These are phyloP conservation scores for Orius insidiosus DNA, from an alignment of 1,140 invertebrate species.

Conservation along the genomic window DNA sequence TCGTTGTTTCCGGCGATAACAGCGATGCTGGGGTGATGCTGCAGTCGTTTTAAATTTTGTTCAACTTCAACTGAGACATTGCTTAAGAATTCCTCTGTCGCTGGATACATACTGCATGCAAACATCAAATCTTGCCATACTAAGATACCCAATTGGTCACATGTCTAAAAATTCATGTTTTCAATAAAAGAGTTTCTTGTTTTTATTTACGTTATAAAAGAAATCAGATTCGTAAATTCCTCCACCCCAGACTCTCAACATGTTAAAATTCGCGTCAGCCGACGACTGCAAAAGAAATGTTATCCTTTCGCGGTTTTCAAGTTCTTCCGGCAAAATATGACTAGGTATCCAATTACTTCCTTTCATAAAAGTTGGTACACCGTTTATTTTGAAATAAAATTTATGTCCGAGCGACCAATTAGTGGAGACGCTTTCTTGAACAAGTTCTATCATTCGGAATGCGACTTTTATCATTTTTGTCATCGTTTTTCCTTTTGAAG, in stretches of 20 bases:
- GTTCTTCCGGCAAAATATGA: slow-evolving; percentile 64
- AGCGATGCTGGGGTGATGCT: slow-evolving; percentile 76
- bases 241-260: slow-evolving; percentile 93
- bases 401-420: slow-evolving; percentile 39
- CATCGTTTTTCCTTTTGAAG: slow-evolving; percentile 20
- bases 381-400: slow-evolving; percentile 85
- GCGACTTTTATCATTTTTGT: slow-evolving; percentile 43
- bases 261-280: slow-evolving; percentile 74
- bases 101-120: slow-evolving; percentile 90
- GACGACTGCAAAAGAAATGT: slow-evolving; percentile 49
- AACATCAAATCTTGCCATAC: slow-evolving; percentile 97
- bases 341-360: slow-evolving; percentile 92
- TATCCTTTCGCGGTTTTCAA: slow-evolving; percentile 31
- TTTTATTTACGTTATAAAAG: slow-evolving; percentile 58
- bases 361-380: slow-evolving; percentile 80
- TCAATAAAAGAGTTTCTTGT: slow-evolving; percentile 1
- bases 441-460: slow-evolving; percentile 68
- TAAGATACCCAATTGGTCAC: slow-evolving; percentile 63
- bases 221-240: slow-evolving; percentile 84
- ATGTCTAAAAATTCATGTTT: slow-evolving; percentile 21
- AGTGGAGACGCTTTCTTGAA: slow-evolving; percentile 30
- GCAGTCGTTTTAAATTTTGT: slow-evolving; percentile 69
- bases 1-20: slow-evolving; percentile 95
- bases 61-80: slow-evolving; percentile 60
- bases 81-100: slow-evolving; percentile 47